Evolutionary conservation across 2,113 vertebrate species (phyloP), one percentile per base, ranked within the genome.

Genomic region (Craseonycteris thonglongyai): DNA sequence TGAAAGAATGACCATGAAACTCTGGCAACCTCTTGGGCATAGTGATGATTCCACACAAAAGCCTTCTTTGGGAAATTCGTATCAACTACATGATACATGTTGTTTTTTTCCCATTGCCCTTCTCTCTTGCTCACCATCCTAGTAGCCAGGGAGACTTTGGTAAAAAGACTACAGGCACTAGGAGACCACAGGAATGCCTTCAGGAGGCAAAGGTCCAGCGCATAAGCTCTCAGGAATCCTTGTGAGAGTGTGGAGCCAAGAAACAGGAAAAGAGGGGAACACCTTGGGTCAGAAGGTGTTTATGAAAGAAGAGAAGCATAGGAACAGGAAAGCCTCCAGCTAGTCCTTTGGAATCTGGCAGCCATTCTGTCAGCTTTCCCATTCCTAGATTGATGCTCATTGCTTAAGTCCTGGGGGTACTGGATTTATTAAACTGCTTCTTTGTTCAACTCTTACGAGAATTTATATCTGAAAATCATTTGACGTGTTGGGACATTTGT

Each of bases 341-440:
- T 65, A 81, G 65, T 56, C 75, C 35, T 56, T 38, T 42, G 71
- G 56, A 94, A 35, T 75, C 74, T 92, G 93, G 93, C 83, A 94
- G 76, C n/a, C 7, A 12, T 63, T 94, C 93, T 92, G 66, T 79
- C 83, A 18, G 19, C 33, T 15, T 94, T 92, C 93, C 93, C 76
- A 74, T 79, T 97, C 66, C 84, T 88, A 84, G 94, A 88, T 51
- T 76, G 87, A 93, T 78, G 51, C 24, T 78, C 47, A 58, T 65
- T 58, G 66, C 84, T 65, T 59, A 92, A 69, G 33, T 85, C 71
- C 87, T 69, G 42, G n/a, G 81, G 89, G 40, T 83, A 38, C 1
- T 42, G 61, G 47, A 45, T 90, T 83, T 93, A 79, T 92, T 94
- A 72, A 90, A 94, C 33, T 54, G 87, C 38, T 13, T 92, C 71